A percentile compares a stretch with the other conserved stretches of the same genome.
Evolutionary conservation across 2,797 vertebrate genomes (phyloP).

Genomic region (Rhynchotus rufescens): DNA sequence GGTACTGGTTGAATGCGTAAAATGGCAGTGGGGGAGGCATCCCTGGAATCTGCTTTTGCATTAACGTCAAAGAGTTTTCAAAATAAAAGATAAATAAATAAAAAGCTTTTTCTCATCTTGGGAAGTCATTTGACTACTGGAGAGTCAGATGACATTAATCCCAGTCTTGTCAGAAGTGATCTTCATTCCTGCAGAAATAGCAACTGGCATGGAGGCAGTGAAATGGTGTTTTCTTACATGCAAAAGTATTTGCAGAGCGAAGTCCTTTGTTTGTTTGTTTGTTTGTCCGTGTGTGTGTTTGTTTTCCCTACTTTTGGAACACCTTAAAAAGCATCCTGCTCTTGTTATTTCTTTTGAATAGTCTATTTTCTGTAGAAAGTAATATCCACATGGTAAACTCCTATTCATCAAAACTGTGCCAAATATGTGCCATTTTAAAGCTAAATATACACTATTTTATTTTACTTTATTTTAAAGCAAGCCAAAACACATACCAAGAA

Average conservation of each 20-base stretch:
- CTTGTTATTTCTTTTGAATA: slow-evolving; percentile 66
- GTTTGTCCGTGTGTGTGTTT: slow-evolving; percentile 27
- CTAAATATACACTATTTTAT: slow-evolving; percentile 52
- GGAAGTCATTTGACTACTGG: not conserved
- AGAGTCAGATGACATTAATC: not conserved
- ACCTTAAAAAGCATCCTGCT: slow-evolving; percentile 65
- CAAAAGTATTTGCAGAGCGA: not conserved
- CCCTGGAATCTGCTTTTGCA: not conserved
- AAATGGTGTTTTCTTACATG: not conserved
- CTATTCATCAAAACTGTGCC: slow-evolving; percentile 38
- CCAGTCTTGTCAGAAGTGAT: not conserved
- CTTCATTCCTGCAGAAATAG: not conserved
- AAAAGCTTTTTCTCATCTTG: not conserved
- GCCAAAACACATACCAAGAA: slow-evolving; percentile 64
- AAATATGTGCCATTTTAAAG: slow-evolving; percentile 63
- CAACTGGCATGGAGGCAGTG: not conserved
- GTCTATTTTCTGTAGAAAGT: slow-evolving; percentile 66
- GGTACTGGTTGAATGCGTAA: accelerated
- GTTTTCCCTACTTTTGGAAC: slow-evolving; percentile 59
- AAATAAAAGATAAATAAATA: not conserved
- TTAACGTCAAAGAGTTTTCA: not conserved
- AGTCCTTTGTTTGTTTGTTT: slow-evolving; percentile 31
- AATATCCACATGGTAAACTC: slow-evolving; percentile 59
- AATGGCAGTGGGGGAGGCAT: accelerated
- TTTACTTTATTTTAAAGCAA: slow-evolving; percentile 45